Percentiles rank a stretch among this genome's conserved stretches.
These are phyloP conservation scores for Metallyticus violacea DNA, from an alignment of 2,888 invertebrate genomes.

Conservation along the genomic window DNA sequence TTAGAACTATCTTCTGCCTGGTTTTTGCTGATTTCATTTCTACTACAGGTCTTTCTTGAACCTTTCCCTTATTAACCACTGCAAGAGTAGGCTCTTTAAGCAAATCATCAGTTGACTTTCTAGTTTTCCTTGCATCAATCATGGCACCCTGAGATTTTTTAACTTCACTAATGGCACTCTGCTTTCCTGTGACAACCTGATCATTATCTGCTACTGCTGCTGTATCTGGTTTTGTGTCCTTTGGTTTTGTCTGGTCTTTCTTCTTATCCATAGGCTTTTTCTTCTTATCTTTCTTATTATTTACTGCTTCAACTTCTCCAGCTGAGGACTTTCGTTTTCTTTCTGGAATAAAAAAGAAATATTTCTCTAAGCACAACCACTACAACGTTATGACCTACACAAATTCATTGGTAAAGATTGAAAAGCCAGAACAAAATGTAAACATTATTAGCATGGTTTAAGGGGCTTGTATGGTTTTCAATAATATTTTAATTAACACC, in stretches of 20 bases:
- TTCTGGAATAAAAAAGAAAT: background rate
- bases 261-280: conserved; percentile 20
- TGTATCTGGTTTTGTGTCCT: conserved; percentile 3
- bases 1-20: conserved; percentile 36
- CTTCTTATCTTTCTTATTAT: conserved; percentile 23
- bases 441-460: too few relatives aligned
- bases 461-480: too few relatives aligned
- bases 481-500: too few relatives aligned
- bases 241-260: conserved; percentile 15
- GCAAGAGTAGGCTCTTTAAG: background rate
- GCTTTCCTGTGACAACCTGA: background rate
- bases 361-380: too few relatives aligned
- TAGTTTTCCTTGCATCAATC: background rate
- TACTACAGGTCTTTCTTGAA: conserved; percentile 43
- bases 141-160: background rate
- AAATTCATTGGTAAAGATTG: too few relatives aligned
- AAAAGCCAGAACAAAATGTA: too few relatives aligned
- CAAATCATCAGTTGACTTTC: background rate
- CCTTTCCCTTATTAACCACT: conserved; percentile 29
- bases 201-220: conserved; percentile 35
- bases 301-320: conserved; percentile 19
- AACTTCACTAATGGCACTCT: background rate
- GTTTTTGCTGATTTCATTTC: conserved; percentile 38
- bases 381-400: too few relatives aligned
- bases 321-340: conserved; percentile 15